A percentile compares a stretch with the other conserved stretches of the same genome.
phyloP scores from a whole-genome alignment of 2,113 vertebrate species.

The Brachypteracias leptosomus region DNA sequence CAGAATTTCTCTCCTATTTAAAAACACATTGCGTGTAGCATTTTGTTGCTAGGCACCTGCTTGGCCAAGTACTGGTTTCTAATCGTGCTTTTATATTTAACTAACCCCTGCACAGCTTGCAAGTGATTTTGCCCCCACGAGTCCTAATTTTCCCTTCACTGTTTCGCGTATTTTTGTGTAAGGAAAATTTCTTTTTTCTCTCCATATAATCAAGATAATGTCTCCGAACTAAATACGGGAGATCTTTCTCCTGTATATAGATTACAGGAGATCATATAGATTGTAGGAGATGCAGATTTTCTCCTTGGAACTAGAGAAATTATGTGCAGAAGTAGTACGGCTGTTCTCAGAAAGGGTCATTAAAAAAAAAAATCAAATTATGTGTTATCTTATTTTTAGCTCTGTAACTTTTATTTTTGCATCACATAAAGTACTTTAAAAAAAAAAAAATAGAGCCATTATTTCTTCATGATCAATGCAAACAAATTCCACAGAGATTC shows the following conservation, averaged over 20 bases:
- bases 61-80: conserved; percentile 25
- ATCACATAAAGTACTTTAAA: not conserved
- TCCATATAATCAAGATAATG: not conserved
- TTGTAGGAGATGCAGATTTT: not conserved
- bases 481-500: not conserved
- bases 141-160: not conserved
- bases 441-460: not conserved
- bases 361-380: not conserved
- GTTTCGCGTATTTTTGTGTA: not conserved
- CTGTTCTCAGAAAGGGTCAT: not conserved
- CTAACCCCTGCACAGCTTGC: conserved; percentile 28
- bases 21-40: not conserved
- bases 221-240: not conserved
- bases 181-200: not conserved
- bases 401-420: not conserved
- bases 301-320: not conserved
- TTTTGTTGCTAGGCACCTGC: conserved; percentile 69
- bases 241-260: not conserved
- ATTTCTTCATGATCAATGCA: not conserved
- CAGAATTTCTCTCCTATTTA: conserved; percentile 27
- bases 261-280: no score
- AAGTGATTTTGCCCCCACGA: not conserved
- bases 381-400: not conserved
- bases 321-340: not conserved
- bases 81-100: conserved; percentile 38